Conservation (phyloP, 2,888 invertebrate species). For the Mimachlamys varia region DNA sequence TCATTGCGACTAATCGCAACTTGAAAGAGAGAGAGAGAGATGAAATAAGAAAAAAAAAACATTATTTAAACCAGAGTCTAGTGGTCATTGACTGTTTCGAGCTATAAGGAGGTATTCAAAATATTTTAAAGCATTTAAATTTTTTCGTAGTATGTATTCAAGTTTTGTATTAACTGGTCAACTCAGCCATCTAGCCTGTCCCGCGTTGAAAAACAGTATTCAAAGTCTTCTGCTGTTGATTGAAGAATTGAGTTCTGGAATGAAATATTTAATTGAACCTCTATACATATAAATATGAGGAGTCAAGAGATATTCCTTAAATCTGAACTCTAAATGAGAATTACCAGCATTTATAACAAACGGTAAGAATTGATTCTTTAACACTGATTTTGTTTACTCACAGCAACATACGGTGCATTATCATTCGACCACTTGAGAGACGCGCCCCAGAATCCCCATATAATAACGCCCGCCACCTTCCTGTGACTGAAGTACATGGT, state of each 20-base stretch:
- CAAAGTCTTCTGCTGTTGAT: background rate
- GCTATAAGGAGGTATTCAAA: too few species aligned
- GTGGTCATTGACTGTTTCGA: too few species aligned
- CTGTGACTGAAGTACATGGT: constrained; percentile 55
- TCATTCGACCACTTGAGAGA: constrained; percentile 23
- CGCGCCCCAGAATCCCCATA: constrained; percentile 70
- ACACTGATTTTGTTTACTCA: background rate
- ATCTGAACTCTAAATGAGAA: too few species aligned
- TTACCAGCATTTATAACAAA: background rate
- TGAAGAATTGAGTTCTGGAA: background rate
- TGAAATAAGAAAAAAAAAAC: too few species aligned
- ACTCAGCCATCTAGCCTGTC: too few species aligned
- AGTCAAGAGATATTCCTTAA: too few species aligned
- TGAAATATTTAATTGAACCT: background rate
- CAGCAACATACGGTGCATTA: background rate
- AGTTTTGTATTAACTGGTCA: too few species aligned
- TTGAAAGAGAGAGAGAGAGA: too few species aligned
- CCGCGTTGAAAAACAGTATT: background rate
- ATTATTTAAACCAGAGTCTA: too few species aligned
- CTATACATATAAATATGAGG: background rate
- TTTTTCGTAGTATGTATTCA: too few species aligned
- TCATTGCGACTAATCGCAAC: too few species aligned
- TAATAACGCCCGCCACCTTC: constrained; percentile 51
- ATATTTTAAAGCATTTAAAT: too few species aligned
- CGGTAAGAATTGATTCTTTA: background rate